Conservation (phyloP, 1,140 invertebrate species). For the Micrasema longulum region DNA sequence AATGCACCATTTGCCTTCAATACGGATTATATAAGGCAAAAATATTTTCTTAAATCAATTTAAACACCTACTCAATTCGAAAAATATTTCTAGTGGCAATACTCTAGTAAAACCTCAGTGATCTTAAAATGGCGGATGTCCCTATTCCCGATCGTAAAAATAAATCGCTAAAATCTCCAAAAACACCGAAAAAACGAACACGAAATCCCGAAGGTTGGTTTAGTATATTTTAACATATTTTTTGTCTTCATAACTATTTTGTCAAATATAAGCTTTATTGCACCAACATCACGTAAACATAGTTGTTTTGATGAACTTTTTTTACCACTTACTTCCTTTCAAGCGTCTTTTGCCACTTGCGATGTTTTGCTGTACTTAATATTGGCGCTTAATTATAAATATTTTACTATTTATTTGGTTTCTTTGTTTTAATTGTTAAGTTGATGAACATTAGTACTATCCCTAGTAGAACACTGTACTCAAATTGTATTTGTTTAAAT, state of each 20-base stretch:
- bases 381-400: constrained; percentile 43
- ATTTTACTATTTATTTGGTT: constrained; percentile 2
- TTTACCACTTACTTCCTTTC: constrained; percentile 51
- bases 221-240: constrained; percentile 28
- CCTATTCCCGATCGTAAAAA: constrained; percentile 63
- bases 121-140: constrained; percentile 67
- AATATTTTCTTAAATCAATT: no score
- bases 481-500: constrained; percentile 10
- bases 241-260: not conserved
- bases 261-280: not conserved
- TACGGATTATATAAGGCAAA: no score
- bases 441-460: no score
- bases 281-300: not conserved
- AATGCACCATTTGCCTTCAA: no score
- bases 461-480: no score
- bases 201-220: constrained; percentile 66
- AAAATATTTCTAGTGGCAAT: not conserved
- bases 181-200: constrained; percentile 61
- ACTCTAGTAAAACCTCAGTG: constrained; percentile 19
- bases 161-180: constrained; percentile 40
- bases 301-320: constrained; percentile 41
- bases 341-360: constrained; percentile 34
- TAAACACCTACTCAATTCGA: no score
- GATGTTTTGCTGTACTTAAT: constrained; percentile 15
- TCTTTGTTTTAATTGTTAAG: not conserved